These are phyloP conservation scores for Myathropa florea DNA, from an alignment of 2,888 invertebrate species.

Conservation along the genomic window DNA sequence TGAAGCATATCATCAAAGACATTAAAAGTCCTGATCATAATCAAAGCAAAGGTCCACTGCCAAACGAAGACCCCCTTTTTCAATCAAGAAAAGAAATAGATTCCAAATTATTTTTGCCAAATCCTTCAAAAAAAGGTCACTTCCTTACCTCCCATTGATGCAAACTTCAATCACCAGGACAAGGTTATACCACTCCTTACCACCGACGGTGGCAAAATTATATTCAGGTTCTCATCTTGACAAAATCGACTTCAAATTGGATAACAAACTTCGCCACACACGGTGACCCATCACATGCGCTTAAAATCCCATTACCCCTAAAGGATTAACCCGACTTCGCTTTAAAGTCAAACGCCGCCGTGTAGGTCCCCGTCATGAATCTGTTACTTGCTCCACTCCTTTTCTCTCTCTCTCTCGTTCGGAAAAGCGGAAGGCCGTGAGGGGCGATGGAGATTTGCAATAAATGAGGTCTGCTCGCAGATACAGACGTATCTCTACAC, in stretches of 20 bases:
- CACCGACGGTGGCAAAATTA: background rate
- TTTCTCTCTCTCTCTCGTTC: background rate
- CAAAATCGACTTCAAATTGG: background rate
- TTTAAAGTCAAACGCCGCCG: constrained; percentile 20
- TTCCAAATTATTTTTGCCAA: background rate
- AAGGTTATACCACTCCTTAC: background rate
- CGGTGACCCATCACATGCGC: background rate
- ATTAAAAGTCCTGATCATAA: background rate
- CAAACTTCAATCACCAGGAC: background rate
- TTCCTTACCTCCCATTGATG: background rate
- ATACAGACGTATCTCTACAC: background rate
- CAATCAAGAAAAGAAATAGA: background rate
- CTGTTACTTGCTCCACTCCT: background rate
- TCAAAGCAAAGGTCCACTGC: background rate
- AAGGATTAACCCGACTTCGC: constrained; percentile 1
- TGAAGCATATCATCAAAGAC: no score
- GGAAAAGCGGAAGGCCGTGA: background rate
- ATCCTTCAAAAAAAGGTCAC: background rate
- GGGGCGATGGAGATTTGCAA: constrained; percentile 1
- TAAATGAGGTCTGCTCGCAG: constrained; percentile 24
- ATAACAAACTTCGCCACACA: background rate
- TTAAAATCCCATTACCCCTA: background rate
- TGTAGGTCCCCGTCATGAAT: background rate
- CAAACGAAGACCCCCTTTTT: background rate
- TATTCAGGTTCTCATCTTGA: background rate